Conservation (phyloP, 2,888 invertebrate species). For the Anthophora plumipes region DNA sequence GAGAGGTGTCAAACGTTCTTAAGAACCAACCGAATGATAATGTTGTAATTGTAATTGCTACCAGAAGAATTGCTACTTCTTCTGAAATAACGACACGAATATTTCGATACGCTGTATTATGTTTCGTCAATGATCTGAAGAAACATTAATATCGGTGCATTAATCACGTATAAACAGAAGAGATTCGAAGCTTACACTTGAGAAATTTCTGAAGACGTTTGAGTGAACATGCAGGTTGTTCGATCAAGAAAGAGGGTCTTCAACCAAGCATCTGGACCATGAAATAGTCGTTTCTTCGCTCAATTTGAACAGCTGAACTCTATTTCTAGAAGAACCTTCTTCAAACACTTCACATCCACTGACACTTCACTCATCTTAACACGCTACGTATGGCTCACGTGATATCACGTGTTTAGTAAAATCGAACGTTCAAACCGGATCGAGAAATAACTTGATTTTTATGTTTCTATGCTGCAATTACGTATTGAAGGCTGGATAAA, state of each 20-base stretch:
- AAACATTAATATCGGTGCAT: conserved; percentile 7
- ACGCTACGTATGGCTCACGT: conserved; percentile 16
- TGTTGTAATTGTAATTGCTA: conserved; percentile 8
- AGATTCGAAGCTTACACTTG: background rate
- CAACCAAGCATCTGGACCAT: conserved; percentile 39
- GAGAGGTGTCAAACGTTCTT: background rate
- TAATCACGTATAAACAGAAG: conserved; percentile 8
- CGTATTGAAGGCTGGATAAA: background rate
- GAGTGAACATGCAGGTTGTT: conserved; percentile 21
- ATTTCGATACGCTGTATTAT: background rate
- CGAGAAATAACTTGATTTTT: background rate
- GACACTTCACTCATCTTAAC: conserved; percentile 28
- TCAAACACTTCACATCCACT: conserved; percentile 30
- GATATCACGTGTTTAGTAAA: conserved; percentile 13
- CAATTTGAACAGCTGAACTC: conserved; percentile 35
- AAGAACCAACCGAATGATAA: background rate
- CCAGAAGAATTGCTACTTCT: background rate
- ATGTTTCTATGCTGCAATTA: background rate
- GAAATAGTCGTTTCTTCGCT: conserved; percentile 28
- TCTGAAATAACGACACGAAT: conserved; percentile 19
- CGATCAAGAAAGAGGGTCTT: background rate
- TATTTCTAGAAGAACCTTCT: conserved; percentile 38
- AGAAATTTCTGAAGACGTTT: background rate
- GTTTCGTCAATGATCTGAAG: background rate
- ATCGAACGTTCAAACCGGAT: background rate